These are phyloP conservation scores for Megaleporinus macrocephalus DNA, from an alignment of 2,113 vertebrate species.

Conservation along the genomic window DNA sequence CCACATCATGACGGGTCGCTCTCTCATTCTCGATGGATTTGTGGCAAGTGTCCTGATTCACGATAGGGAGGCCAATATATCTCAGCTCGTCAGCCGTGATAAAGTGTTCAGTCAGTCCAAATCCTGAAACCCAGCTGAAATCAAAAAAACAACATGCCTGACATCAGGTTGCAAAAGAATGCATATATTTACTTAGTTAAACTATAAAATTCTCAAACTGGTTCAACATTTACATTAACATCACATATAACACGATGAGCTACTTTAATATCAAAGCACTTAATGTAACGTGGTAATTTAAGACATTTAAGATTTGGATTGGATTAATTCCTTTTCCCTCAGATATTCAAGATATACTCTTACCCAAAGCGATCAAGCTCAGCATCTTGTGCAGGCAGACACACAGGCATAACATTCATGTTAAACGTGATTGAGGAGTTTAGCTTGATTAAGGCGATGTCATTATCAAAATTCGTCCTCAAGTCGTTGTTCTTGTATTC, in stretches of 20 bases:
- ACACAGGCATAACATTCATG: constrained; percentile 38
- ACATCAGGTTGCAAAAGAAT: not conserved
- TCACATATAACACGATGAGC: too few relatives aligned
- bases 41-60: constrained; percentile 76
- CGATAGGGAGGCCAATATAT: constrained; percentile 81
- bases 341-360: not conserved
- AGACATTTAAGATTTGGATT: too few relatives aligned
- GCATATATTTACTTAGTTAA: too few relatives aligned
- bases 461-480: constrained; percentile 21
- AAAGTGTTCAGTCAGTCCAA: not conserved
- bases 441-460: constrained; percentile 52
- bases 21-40: constrained; percentile 71
- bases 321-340: too few relatives aligned
- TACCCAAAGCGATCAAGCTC: not conserved
- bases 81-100: constrained; percentile 77
- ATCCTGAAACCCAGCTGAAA: constrained; percentile 44
- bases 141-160: not conserved
- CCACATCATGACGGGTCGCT: constrained; percentile 68
- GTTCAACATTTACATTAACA: too few relatives aligned
- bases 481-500: not conserved
- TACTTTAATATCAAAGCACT: too few relatives aligned
- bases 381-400: constrained; percentile 33
- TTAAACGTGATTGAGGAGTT: constrained; percentile 17
- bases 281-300: too few relatives aligned
- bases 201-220: too few relatives aligned